Conservation (phyloP, 2,888 invertebrate species). For the Adela reaumurella region DNA sequence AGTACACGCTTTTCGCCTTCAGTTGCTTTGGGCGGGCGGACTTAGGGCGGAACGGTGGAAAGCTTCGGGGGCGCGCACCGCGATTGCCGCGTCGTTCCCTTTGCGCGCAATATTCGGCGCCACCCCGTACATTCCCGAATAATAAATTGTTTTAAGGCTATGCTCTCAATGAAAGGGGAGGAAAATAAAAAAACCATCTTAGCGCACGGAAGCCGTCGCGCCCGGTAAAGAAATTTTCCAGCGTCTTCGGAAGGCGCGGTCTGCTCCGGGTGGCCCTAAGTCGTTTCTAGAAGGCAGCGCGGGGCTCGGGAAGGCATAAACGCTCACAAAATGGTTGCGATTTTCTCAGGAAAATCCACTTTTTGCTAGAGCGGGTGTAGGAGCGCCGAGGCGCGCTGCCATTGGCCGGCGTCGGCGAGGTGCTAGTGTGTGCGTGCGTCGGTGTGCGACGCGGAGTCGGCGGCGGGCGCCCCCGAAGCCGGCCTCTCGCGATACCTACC, state of each 20-base stretch:
- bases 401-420: constrained; percentile 18
- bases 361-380: constrained; percentile 19
- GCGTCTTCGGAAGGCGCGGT: neutral
- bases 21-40: constrained; percentile 17
- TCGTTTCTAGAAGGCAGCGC: constrained; percentile 25
- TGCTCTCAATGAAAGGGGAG: neutral
- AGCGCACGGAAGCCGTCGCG: neutral
- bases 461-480: constrained; percentile 36
- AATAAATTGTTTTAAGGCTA: neutral
- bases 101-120: constrained; percentile 7
- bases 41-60: constrained; percentile 18
- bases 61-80: constrained; percentile 24
- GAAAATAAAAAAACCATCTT: neutral
- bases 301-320: constrained; percentile 31
- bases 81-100: constrained; percentile 24
- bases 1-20: no score
- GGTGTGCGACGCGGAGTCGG: constrained; percentile 28
- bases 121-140: constrained; percentile 3
- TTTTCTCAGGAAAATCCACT: constrained; percentile 32
- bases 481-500: constrained; percentile 34
- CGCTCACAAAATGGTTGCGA: constrained; percentile 32
- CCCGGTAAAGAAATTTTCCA: neutral
- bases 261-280: no score
- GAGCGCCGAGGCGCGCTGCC: constrained; percentile 20
- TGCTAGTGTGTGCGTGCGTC: constrained; percentile 21